A percentile compares a stretch with the other conserved stretches of the same genome.
phyloP scores from a whole-genome alignment of 1,140 invertebrate species.

The Bombus superbus region DNA sequence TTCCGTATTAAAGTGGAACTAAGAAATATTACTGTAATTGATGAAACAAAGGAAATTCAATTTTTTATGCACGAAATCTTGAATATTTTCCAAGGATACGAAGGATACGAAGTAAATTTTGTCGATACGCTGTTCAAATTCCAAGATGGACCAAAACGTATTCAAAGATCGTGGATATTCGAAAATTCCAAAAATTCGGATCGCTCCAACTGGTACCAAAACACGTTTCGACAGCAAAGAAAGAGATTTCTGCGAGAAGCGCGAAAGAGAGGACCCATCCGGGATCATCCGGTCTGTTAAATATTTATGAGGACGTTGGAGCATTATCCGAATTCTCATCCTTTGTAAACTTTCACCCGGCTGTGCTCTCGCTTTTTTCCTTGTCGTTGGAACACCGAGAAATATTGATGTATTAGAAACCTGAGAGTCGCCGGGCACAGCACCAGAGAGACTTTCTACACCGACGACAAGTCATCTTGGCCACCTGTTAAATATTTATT shows the following conservation, averaged over 20 bases:
- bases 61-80: too few species aligned
- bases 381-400: not conserved
- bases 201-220: not conserved
- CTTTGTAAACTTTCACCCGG: conserved; percentile 60
- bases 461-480: not conserved
- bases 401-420: conserved; percentile 35
- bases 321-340: conserved; percentile 64
- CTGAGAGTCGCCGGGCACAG: not conserved
- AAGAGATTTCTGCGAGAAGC: not conserved
- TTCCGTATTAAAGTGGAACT: too few species aligned
- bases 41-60: too few species aligned
- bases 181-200: not conserved
- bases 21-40: too few species aligned
- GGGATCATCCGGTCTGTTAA: conserved; percentile 11
- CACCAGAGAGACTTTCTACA: conserved; percentile 4
- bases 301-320: conserved; percentile 60
- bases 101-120: too few species aligned
- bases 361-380: not conserved
- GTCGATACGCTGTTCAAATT: too few species aligned
- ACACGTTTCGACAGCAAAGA: not conserved
- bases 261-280: not conserved
- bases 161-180: not conserved
- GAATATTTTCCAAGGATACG: not conserved
- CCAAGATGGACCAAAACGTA: too few species aligned
- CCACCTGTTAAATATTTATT: conserved; percentile 18